phyloP scores from a whole-genome alignment of 2,797 vertebrate genomes.

The Pelochelys cantorii region DNA sequence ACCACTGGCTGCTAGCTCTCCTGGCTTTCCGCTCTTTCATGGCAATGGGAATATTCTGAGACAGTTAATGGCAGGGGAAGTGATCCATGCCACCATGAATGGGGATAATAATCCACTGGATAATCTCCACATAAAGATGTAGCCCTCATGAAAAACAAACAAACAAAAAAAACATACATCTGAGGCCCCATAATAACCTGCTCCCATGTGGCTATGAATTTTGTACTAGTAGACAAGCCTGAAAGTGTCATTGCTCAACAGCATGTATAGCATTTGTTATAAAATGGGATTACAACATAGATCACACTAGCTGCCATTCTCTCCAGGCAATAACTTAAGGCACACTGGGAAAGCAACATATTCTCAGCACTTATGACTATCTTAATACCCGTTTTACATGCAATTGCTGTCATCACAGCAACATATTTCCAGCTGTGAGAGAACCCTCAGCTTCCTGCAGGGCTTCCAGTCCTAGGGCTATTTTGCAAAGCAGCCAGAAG shows the following conservation, averaged over 20 bases:
- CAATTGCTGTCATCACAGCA: slow-evolving; percentile 58
- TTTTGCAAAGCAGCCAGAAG: slow-evolving; percentile 71
- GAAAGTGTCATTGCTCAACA: slow-evolving; percentile 1
- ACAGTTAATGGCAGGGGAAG: neutral
- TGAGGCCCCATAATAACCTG: neutral
- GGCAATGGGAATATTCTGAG: neutral
- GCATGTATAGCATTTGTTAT: slow-evolving; percentile 19
- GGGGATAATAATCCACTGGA: neutral
- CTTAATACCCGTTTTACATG: slow-evolving; percentile 53
- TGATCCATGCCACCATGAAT: neutral
- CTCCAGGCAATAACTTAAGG: slow-evolving; percentile 34
- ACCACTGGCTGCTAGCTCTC: neutral
- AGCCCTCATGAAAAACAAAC: neutral
- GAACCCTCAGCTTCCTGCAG: slow-evolving; percentile 61
- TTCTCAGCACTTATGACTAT: neutral
- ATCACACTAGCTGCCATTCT: neutral
- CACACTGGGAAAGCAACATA: slow-evolving; percentile 39
- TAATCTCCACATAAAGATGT: neutral
- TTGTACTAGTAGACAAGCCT: neutral
- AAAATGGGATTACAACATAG: slow-evolving; percentile 27
- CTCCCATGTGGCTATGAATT: neutral
- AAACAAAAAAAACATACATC: neutral
- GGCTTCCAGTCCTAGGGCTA: slow-evolving; percentile 63
- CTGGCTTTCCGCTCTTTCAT: neutral
- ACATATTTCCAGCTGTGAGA: slow-evolving; percentile 60